Evolutionary conservation across 2,888 invertebrate species (phyloP).

Genomic region (Calliphora vomitoria): DNA sequence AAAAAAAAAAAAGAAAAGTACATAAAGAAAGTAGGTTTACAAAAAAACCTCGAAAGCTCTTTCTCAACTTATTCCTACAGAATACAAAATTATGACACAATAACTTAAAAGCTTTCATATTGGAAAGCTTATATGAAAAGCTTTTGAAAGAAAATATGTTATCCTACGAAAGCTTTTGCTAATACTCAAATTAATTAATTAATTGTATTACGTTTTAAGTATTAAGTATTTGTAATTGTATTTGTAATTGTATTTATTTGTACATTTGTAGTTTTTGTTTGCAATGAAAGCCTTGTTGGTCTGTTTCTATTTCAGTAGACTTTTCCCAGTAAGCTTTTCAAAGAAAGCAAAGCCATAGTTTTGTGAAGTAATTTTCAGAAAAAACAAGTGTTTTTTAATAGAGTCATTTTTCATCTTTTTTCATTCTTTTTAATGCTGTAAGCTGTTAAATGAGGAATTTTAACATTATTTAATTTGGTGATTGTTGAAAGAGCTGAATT

Average conservation of each 20-base stretch:
- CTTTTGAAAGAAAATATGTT: constrained; percentile 26
- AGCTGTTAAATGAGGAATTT: constrained; percentile 80
- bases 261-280: constrained; percentile 49
- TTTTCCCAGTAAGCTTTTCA: constrained; percentile 58
- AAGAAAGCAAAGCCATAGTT: constrained; percentile 66
- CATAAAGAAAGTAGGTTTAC: constrained; percentile 41
- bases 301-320: constrained; percentile 62
- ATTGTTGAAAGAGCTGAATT: constrained; percentile 84
- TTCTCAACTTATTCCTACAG: constrained; percentile 37
- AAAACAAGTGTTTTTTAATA: constrained; percentile 56
- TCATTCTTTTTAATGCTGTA: constrained; percentile 62
- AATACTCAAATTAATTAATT: neutral
- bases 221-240: neutral
- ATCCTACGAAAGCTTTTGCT: constrained; percentile 27
- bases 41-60: constrained; percentile 63
- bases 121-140: constrained; percentile 31
- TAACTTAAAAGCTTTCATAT: constrained; percentile 1
- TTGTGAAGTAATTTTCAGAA: constrained; percentile 41
- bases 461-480: constrained; percentile 80
- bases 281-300: constrained; percentile 67
- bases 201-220: neutral
- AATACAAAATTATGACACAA: constrained; percentile 25
- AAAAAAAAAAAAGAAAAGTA: constrained; percentile 8
- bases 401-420: constrained; percentile 68
- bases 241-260: neutral